Evolutionary conservation across 2,888 invertebrate genomes (phyloP).

Genomic region (Mythimna loreyi): DNA sequence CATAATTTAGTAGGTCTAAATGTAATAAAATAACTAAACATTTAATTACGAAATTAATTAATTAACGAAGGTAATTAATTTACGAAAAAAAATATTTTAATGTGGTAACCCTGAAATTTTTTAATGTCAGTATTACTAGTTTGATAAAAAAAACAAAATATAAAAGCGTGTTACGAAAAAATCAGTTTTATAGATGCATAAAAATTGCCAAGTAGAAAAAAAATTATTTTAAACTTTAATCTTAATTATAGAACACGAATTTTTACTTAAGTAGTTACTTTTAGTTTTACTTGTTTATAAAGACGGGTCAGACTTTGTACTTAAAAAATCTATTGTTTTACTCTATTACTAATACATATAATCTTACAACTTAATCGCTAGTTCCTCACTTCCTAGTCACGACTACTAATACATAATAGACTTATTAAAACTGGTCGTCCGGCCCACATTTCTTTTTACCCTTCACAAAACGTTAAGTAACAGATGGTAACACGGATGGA

Average conservation of each 20-base stretch:
- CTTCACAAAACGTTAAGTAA: constrained; percentile 46
- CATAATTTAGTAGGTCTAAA: not conserved
- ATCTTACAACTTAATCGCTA: constrained; percentile 4
- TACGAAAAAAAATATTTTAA: not conserved
- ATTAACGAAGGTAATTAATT: not conserved
- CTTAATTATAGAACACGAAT: too few relatives aligned
- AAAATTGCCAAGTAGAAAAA: too few relatives aligned
- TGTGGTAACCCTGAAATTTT: not conserved
- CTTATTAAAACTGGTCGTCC: constrained; percentile 39
- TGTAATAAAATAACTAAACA: not conserved
- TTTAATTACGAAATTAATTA: too few relatives aligned
- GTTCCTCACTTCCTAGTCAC: constrained; percentile 36
- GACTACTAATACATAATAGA: constrained; percentile 20
- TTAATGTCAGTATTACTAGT: too few relatives aligned
- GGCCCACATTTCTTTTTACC: constrained; percentile 41
- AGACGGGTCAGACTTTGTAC: too few relatives aligned
- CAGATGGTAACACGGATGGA: constrained; percentile 11
- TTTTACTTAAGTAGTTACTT: too few relatives aligned
- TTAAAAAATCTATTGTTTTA: too few relatives aligned
- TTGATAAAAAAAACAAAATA: not conserved
- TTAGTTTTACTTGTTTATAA: too few relatives aligned
- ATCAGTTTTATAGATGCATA: too few relatives aligned
- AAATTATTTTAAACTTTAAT: too few relatives aligned
- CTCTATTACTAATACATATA: too few relatives aligned
- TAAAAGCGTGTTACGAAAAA: too few relatives aligned